These are phyloP conservation scores for Rhabdophis nuchalis DNA, from an alignment of 2,797 vertebrate genomes.

Conservation along the genomic window DNA sequence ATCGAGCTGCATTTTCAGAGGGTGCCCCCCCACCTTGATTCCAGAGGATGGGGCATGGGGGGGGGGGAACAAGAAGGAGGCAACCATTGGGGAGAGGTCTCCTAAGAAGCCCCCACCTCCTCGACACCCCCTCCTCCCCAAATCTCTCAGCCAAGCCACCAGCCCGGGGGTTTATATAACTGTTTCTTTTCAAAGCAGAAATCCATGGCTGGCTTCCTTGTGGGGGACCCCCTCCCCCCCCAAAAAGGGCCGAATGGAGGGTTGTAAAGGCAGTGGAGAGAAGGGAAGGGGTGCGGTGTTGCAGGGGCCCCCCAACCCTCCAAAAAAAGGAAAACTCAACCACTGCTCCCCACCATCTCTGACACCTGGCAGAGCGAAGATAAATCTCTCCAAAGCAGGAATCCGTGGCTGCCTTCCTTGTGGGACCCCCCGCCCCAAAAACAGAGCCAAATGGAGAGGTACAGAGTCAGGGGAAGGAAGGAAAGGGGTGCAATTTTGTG, in stretches of 20 bases:
- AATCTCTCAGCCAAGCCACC: neutral
- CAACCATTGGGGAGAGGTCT: neutral
- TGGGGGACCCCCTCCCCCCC: too few species aligned
- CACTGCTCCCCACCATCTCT: neutral
- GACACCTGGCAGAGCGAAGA: too few species aligned
- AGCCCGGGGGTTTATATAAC: neutral
- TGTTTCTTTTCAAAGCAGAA: neutral
- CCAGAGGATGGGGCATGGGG: neutral
- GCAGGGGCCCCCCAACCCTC: fast-evolving
- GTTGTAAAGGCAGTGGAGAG: neutral
- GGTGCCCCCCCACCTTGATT: neutral
- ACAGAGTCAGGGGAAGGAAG: neutral
- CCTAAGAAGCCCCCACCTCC: neutral
- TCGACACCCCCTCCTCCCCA: neutral
- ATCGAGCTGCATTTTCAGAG: neutral
- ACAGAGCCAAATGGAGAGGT: neutral
- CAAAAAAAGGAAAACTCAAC: neutral
- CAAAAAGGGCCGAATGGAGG: neutral
- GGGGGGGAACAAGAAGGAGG: neutral
- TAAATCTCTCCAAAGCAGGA: fast-evolving
- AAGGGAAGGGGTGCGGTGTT: neutral
- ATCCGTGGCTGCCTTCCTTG: neutral
- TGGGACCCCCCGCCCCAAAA: too few species aligned
- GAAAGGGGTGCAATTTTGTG: neutral
- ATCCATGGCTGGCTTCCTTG: neutral